Evolutionary conservation across 2,888 invertebrate genomes (phyloP).

Genomic region (Lasiommata megera): DNA sequence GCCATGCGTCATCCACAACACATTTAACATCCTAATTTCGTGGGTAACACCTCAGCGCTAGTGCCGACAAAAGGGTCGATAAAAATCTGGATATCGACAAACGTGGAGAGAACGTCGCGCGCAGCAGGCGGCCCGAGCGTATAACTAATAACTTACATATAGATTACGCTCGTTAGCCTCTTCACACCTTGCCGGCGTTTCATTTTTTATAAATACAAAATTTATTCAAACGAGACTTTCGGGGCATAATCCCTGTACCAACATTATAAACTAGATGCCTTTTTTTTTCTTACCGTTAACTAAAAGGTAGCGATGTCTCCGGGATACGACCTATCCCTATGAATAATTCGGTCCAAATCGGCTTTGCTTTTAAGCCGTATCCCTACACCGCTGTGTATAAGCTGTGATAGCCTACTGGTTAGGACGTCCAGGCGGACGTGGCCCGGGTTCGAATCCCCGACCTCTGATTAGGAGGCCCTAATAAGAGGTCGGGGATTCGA

Average conservation of each 20-base stretch:
- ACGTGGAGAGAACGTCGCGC: slow-evolving; percentile 46
- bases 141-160: slow-evolving; percentile 76
- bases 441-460: too few relatives aligned
- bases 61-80: slow-evolving; percentile 77
- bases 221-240: slow-evolving; percentile 74
- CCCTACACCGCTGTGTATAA: too few relatives aligned
- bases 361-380: too few relatives aligned
- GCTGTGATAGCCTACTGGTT: too few relatives aligned
- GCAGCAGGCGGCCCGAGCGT: slow-evolving; percentile 61
- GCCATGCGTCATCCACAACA: slow-evolving; percentile 75
- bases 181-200: slow-evolving; percentile 76
- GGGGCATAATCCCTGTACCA: slow-evolving; percentile 68
- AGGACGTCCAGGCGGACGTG: too few relatives aligned
- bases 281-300: too few relatives aligned
- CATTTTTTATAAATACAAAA: slow-evolving; percentile 73
- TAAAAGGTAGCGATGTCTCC: too few relatives aligned
- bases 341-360: too few relatives aligned
- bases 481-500: too few relatives aligned
- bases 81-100: slow-evolving; percentile 66
- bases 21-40: slow-evolving; percentile 78
- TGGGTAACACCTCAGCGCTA: slow-evolving; percentile 75
- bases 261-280: slow-evolving; percentile 64
- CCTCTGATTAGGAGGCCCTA: too few relatives aligned
- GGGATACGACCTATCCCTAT: too few relatives aligned
- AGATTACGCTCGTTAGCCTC: slow-evolving; percentile 79